Evolutionary conservation across 2,113 vertebrate species (phyloP).

Genomic region (Sisor rabdophorus): DNA sequence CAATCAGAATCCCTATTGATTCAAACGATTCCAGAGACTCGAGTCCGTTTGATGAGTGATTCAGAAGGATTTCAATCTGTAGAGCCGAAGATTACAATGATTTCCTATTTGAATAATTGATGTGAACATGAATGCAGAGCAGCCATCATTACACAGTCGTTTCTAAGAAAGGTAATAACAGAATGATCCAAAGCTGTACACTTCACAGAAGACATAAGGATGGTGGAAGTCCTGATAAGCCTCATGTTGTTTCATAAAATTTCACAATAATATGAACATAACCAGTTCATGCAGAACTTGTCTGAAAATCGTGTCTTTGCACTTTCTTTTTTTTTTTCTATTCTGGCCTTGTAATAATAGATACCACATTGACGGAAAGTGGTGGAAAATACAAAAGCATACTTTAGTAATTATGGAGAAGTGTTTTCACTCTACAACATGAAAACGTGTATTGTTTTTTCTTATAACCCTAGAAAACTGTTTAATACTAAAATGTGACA

Average conservation of each 20-base stretch:
- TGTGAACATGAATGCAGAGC: not conserved
- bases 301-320: constrained; percentile 32
- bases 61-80: not conserved
- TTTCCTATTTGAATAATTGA: not conserved
- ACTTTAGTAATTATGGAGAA: constrained; percentile 28
- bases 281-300: not conserved
- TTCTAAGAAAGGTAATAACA: not conserved
- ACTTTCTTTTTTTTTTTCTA: not conserved
- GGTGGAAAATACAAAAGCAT: constrained; percentile 8
- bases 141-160: not conserved
- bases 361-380: constrained; percentile 34
- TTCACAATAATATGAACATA: not conserved
- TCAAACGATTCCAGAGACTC: no score
- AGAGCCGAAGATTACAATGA: not conserved
- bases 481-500: constrained; percentile 27
- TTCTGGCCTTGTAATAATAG: constrained; percentile 22
- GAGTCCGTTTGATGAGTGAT: not conserved
- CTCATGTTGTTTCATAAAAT: not conserved
- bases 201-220: not conserved
- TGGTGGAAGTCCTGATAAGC: not conserved
- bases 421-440: constrained; percentile 32
- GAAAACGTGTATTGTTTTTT: constrained; percentile 14
- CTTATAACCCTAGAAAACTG: constrained; percentile 29
- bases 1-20: no score
- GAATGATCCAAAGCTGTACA: not conserved